Evolutionary conservation across 2,888 invertebrate genomes (phyloP), one percentile per base, ranked within the genome.

Genomic region (Pollenia angustigena): DNA sequence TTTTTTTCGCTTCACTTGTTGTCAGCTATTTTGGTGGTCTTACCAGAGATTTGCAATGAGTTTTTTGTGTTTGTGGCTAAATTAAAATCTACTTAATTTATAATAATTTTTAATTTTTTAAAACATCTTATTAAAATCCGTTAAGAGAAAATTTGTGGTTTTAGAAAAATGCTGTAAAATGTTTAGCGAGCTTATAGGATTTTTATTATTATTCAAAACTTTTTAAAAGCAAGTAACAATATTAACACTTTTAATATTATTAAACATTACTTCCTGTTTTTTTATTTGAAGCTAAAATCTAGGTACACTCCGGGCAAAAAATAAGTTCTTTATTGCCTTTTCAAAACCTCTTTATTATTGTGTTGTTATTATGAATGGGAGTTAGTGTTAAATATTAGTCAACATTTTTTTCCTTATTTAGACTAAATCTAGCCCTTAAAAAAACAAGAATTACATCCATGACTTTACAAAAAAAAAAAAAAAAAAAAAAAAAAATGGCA

Each of bases 1-100:
- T 23, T 54, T 54, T 23, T 52, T 23, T n/a, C 23, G 50, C 54
- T 66, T 46, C 46, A 64, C 32, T 76, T 76, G 52, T 54, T 76
- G 64, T 64, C 75, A 64, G 64, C 66, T 54, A 66, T n/a, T 66
- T 76, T 66, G 66, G 66, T 66, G 76, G 66, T 16, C 23, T 32
- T n/a, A 76, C 52, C n/a, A 56, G 56, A 56, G 76, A 66, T 76
- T 76, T 76, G n/a, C 64, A 50, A 54, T 52, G 64, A 64, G 54
- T n/a, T 76, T 54, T 76, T 56, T 54, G 6, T 46, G 3, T 14
- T 56, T 32, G 54, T 66, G 54, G 54, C 54, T 23, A 66, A 76
- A 76, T 66, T 76, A 66, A 76, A 66, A 66, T 66, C 76, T 66
- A 66, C 54, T 32, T 6, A 4, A 32, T 32, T 32, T 76, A 6